A percentile compares a stretch with the other conserved stretches of the same genome.
Evolutionary conservation across 2,888 invertebrate species (phyloP).

Genomic region (Plebejus argus): DNA sequence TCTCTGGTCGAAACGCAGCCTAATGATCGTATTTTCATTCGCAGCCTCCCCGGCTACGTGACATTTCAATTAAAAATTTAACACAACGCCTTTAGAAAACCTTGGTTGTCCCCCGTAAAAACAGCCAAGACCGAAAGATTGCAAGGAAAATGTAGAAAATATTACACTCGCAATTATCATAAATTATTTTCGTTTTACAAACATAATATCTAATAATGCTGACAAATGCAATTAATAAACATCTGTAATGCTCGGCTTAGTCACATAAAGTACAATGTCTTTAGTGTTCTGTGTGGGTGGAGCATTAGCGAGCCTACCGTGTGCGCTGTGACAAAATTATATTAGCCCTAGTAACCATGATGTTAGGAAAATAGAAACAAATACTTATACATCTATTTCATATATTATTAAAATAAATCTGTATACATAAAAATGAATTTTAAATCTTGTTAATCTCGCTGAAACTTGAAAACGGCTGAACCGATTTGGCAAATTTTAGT

Average conservation of each 20-base stretch:
- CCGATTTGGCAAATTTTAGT: no score
- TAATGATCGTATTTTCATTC: background rate
- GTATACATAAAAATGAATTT: no score
- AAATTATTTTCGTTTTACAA: background rate
- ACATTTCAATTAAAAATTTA: background rate
- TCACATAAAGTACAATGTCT: slow-evolving; percentile 5
- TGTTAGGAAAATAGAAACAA: background rate
- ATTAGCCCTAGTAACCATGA: background rate
- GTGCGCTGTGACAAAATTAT: slow-evolving; percentile 19
- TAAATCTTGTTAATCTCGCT: no score
- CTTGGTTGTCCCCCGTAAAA: no score
- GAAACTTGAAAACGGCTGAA: no score
- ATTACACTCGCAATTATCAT: no score
- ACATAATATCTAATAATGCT: background rate
- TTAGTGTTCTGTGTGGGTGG: background rate
- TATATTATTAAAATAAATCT: background rate
- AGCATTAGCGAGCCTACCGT: background rate
- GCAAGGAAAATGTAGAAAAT: no score
- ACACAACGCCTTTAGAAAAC: no score
- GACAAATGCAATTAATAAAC: slow-evolving; percentile 11
- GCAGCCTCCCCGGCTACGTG: background rate
- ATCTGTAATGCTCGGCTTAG: background rate
- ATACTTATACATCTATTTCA: no score
- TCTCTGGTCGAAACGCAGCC: no score
- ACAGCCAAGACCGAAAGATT: no score